Base-by-base conservation (phyloP, 2,888 invertebrate genomes). In the Andrena bucephala region DNA sequence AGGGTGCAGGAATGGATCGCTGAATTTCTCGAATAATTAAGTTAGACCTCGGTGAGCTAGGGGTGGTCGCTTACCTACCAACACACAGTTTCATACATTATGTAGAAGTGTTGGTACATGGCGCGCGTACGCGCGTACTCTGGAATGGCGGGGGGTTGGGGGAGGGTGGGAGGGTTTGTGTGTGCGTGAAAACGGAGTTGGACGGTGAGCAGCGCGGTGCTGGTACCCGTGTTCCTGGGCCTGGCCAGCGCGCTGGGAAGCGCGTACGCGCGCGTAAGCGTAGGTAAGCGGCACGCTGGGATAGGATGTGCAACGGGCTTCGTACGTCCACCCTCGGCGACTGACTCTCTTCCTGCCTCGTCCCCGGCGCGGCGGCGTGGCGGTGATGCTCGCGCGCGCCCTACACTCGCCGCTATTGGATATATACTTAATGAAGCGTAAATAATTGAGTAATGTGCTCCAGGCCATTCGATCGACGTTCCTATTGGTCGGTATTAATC, bases 381-480 rank as follows among this genome's bases (percentile, higher is more conserved):
- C 82, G 82, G 77, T 77, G 84, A 81, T 78, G 85, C 81, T 77
- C 89, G 88, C 86, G 89, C 89, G 89, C 87, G 89, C 89, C 89
- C 89, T 90, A 91, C 92, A 91, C 92, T 92, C 92, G 92, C 90
- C 92, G 92, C 93, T 92, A 93, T 93, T 93, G 93, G 93, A 94
- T 94, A 93, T 94, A 94, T 94, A 94, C 93, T 94, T 94, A 94
- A 94, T 94, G 94, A 94, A 94, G 93, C 93, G 92, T 94, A 94
- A 94, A 94, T 94, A 94, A 94, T 94, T 94, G 94, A 94, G 94
- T 94, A 94, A 94, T 94, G 94, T 93, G 94, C 94, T 93, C 91
- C 93, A 91, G 93, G 93, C 93, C 91, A 91, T 93, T 94, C 94
- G 94, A 93, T 93, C 93, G 93, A 84, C 90, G 91, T 92, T 93